These are phyloP conservation scores for Ageneiosus marmoratus DNA, from an alignment of 2,113 vertebrate genomes.

Conservation along the genomic window DNA sequence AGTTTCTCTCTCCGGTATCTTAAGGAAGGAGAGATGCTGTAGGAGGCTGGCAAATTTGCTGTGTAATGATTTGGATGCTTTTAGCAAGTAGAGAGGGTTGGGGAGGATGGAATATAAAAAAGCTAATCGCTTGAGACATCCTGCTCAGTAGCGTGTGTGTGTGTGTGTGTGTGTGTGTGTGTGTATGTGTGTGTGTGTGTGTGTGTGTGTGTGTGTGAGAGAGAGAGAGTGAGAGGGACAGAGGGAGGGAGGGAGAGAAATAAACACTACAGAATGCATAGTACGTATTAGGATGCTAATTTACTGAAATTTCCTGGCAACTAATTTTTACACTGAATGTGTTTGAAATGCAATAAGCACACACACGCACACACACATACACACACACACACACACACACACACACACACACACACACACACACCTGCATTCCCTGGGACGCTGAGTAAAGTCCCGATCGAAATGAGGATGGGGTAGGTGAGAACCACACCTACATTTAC, in stretches of 20 bases:
- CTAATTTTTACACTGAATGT: slow-evolving; percentile 3
- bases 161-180: slow-evolving; percentile 11
- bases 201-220: slow-evolving; percentile 10
- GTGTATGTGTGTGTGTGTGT: slow-evolving; percentile 6
- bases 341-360: background rate
- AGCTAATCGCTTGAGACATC: slow-evolving; percentile 61
- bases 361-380: no score
- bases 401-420: slow-evolving; percentile 68
- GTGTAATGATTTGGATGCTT: slow-evolving; percentile 63
- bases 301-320: background rate
- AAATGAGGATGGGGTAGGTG: slow-evolving; percentile 97
- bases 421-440: slow-evolving; percentile 97
- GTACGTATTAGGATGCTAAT: background rate
- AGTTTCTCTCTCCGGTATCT: slow-evolving; percentile 51
- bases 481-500: slow-evolving; percentile 94
- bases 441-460: slow-evolving; percentile 94
- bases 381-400: slow-evolving; percentile 76
- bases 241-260: background rate
- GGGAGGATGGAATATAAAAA: slow-evolving; percentile 46
- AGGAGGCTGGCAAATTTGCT: slow-evolving; percentile 59
- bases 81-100: slow-evolving; percentile 25
- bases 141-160: slow-evolving; percentile 12
- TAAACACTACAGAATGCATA: background rate
- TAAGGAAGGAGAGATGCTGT: slow-evolving; percentile 44
- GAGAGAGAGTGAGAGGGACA: background rate